Evolutionary conservation across 2,888 invertebrate species (phyloP), one percentile per base, ranked within the genome.

Genomic region (Noctua janthe): DNA sequence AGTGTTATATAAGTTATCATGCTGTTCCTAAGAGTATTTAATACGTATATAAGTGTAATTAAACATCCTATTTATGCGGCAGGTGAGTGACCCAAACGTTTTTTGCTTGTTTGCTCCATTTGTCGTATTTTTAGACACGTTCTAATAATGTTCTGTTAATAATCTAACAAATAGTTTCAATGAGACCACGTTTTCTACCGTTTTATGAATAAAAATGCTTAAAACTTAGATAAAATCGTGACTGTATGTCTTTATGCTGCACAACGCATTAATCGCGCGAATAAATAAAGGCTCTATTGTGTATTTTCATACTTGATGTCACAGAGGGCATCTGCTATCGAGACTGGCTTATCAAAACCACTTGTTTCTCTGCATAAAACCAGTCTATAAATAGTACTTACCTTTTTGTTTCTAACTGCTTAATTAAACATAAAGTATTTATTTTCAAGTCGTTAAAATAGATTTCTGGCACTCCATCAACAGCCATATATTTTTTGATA

Each of bases 1-100:
- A 80, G 87, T 91, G 91, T 95, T 95, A 95, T 94, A 90, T 96
- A 96, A 95, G 92, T 87, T 83, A 94, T 85, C 88, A 96, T 95
- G 94, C 84, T 94, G 90, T 90, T 95, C 87, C 81, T 95, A 84
- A 92, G 92, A 83, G 90, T 93, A 81, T 91, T 94, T 83, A 91
- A 88, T 89, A 89, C 93, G 67, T 92, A 85, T 90, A 78, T 92
- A 76, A 89, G 87, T 89, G 90, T 93, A 77, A 86, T 92, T 76
- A 93, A 91, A 89, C 91, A 90, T 74, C 90, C 93, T n/a, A 83
- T 91, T 6, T 89, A 89, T 80, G 85, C 91, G 80, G 85, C 94
- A 95, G 96, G 96, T 96, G 91, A 94, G 90, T 92, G 90, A 93
- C 92, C 92, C 86, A 74, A 71, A 51, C 47, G n/a, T 62, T 80